Percentiles rank a stretch among this genome's conserved stretches.
Evolutionary conservation across 2,888 invertebrate species (phyloP).

Genomic region (Polymixis lichenea): DNA sequence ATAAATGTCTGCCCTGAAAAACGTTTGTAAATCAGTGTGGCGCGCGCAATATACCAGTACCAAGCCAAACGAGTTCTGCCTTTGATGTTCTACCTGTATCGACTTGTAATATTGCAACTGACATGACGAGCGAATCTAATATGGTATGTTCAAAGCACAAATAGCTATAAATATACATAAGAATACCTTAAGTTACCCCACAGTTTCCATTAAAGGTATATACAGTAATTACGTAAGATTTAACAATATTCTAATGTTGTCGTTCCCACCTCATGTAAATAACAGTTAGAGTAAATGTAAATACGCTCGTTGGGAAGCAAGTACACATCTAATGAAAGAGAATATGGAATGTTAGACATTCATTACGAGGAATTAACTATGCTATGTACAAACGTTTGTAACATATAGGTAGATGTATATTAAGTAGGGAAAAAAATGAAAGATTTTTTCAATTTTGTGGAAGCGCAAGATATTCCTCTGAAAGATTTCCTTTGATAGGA

Average conservation of each 20-base stretch:
- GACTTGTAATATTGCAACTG: constrained; percentile 25
- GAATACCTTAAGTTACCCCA: background rate
- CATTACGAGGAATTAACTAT: constrained; percentile 20
- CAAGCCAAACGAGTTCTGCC: constrained; percentile 37
- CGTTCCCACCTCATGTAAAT: constrained; percentile 38
- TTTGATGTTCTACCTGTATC: constrained; percentile 50
- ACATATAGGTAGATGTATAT: background rate
- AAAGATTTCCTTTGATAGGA: constrained; percentile 27
- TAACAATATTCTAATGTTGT: constrained; percentile 42
- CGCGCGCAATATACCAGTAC: constrained; percentile 30
- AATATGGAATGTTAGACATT: constrained; percentile 45
- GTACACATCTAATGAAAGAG: constrained; percentile 45
- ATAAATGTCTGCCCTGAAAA: constrained; percentile 24
- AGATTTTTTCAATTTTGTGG: constrained; percentile 16
- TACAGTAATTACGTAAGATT: constrained; percentile 26
- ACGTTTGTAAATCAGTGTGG: constrained; percentile 50
- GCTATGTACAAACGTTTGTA: background rate
- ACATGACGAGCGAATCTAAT: constrained; percentile 4
- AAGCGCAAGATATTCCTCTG: constrained; percentile 11
- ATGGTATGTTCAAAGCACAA: constrained; percentile 1
- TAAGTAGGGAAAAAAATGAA: background rate
- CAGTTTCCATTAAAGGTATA: constrained; percentile 1
- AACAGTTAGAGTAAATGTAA: constrained; percentile 50
- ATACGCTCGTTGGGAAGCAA: constrained; percentile 36
- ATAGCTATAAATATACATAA: background rate